phyloP scores from a whole-genome alignment of 2,113 vertebrate genomes.

The Dicerorhinus sumatrensis region DNA sequence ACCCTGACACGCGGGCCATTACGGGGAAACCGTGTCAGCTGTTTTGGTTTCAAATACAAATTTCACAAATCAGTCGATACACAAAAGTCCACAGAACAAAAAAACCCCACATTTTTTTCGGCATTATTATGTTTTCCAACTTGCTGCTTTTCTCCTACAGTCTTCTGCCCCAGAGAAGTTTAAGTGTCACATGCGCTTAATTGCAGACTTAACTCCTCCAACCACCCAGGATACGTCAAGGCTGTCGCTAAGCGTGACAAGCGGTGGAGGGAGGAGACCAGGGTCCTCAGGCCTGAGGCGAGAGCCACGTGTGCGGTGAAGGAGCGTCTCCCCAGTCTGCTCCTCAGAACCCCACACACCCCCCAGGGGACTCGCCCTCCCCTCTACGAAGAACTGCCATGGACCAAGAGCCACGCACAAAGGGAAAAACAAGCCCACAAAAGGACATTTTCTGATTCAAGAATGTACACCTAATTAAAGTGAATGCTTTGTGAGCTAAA shows the following conservation, averaged over 20 bases:
- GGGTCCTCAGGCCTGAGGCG: neutral
- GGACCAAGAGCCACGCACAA: neutral
- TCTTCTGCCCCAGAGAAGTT: neutral
- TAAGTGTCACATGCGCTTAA: neutral
- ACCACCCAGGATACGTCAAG: neutral
- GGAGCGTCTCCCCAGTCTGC: neutral
- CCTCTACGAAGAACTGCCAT: neutral
- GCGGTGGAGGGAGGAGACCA: neutral
- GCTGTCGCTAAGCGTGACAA: neutral
- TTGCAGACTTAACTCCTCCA: neutral
- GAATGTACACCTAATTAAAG: neutral
- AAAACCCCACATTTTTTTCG: neutral
- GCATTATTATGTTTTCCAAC: neutral
- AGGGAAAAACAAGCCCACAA: neutral
- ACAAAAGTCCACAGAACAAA: neutral
- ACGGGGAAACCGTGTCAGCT: neutral
- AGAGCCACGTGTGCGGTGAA: rapidly evolving
- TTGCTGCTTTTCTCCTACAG: neutral
- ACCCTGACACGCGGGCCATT: neutral
- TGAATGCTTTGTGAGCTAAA: neutral
- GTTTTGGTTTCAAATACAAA: conserved; percentile 34
- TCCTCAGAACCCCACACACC: neutral
- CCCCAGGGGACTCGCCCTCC: neutral
- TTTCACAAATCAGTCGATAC: neutral
- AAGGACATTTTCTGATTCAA: neutral